phyloP scores from a whole-genome alignment of 2,888 invertebrate species.

The Junonia oenone region DNA sequence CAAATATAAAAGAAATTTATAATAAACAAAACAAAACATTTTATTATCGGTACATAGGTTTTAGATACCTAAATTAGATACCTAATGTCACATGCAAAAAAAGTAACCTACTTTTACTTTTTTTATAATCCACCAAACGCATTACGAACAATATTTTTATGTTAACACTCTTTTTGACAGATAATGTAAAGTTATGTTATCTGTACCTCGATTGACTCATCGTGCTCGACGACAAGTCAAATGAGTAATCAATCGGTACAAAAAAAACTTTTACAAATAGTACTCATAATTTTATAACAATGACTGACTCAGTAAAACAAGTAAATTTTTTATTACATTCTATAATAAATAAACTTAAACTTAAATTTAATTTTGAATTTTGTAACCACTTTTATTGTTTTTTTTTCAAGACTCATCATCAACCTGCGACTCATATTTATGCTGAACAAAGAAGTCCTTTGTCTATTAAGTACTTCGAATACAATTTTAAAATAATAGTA shows the following conservation, averaged over 20 bases:
- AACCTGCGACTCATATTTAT: neutral
- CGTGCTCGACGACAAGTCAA: neutral
- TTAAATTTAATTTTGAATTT: no score
- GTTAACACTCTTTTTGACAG: neutral
- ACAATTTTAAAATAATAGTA: neutral
- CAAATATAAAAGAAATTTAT: no score
- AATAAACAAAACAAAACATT: no score
- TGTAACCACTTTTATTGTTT: no score
- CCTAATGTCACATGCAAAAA: no score
- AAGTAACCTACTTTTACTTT: no score
- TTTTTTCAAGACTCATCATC: no score
- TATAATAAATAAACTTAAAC: no score
- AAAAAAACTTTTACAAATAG: neutral
- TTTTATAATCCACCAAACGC: neutral
- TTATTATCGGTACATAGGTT: no score
- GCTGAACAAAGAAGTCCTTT: neutral
- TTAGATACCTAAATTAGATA: no score
- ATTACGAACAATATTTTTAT: neutral
- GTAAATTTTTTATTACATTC: neutral
- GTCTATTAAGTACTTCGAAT: neutral
- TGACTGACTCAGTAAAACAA: neutral
- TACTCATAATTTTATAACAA: neutral
- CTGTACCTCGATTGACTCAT: conserved; percentile 2
- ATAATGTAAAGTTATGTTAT: conserved; percentile 3
- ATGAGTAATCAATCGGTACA: neutral